A percentile compares a stretch with the other conserved stretches of the same genome.
Conservation (phyloP, 2,113 vertebrate species). For the Hippocampus abdominalis region DNA sequence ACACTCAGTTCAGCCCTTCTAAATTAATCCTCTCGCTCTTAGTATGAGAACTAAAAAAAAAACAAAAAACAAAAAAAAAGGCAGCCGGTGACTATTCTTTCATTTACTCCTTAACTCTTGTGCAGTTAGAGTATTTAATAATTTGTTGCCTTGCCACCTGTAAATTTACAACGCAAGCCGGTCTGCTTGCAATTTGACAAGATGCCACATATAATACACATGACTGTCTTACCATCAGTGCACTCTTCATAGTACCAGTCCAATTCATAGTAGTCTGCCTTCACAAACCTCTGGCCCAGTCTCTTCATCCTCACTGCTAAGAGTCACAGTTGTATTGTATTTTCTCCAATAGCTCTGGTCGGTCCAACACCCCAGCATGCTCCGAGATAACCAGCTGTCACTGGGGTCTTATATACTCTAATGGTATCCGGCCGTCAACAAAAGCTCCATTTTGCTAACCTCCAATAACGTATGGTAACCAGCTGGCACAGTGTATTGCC, state of each 20-base stretch:
- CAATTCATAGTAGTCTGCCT: conserved; percentile 95
- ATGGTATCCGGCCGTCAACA: conserved; percentile 12
- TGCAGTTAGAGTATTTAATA: not conserved
- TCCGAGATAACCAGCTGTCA: conserved; percentile 20
- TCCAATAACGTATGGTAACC: conserved; percentile 41
- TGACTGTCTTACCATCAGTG: conserved; percentile 84
- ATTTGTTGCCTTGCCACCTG: not conserved
- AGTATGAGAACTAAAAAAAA: not conserved
- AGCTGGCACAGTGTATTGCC: conserved; percentile 25
- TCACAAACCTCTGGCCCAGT: conserved; percentile 87
- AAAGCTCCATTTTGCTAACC: conserved; percentile 23
- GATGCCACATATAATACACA: not conserved
- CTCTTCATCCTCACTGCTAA: conserved; percentile 83
- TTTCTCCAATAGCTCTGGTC: not conserved
- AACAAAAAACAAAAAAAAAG: not conserved
- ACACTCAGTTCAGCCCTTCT: not conserved
- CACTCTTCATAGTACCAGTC: conserved; percentile 99
- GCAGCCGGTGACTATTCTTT: not conserved
- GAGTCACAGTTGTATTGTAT: conserved; percentile 14
- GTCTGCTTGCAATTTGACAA: not conserved
- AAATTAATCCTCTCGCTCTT: not conserved
- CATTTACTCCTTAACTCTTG: not conserved
- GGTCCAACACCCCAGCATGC: conserved; percentile 18
- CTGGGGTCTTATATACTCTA: conserved; percentile 9
- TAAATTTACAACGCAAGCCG: not conserved